Percentiles rank a stretch among this genome's conserved stretches.
Conservation (phyloP, 2,113 vertebrate species). For the Neopipo cinnamomea region DNA sequence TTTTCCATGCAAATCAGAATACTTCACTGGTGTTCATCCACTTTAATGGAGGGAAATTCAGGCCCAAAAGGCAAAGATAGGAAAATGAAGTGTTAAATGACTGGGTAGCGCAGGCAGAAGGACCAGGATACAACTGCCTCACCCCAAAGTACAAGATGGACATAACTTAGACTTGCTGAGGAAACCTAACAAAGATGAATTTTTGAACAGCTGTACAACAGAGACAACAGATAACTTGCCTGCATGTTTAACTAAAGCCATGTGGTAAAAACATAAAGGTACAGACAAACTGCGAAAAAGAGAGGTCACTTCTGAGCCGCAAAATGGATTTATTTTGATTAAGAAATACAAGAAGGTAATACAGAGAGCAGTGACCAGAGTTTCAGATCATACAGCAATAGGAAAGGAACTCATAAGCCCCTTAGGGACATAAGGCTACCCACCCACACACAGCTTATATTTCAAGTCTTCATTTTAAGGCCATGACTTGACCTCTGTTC, state of each 20-base stretch:
- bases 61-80: background rate
- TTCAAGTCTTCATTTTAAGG: constrained; percentile 70
- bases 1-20: background rate
- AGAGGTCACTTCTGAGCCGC: background rate
- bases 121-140: background rate
- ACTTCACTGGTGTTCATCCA: background rate
- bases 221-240: background rate
- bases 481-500: constrained; percentile 59
- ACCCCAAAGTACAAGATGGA: background rate
- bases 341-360: constrained; percentile 62
- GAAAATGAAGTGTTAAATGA: background rate
- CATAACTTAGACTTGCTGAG: background rate
- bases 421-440: constrained; percentile 57
- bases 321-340: constrained; percentile 57
- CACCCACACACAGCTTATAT: constrained; percentile 61
- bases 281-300: background rate
- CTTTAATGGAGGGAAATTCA: background rate
- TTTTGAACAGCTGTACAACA: background rate
- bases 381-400: constrained; percentile 52
- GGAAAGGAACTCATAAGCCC: constrained; percentile 59
- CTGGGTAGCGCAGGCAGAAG: background rate
- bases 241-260: background rate
- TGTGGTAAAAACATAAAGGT: background rate
- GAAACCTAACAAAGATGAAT: background rate
- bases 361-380: constrained; percentile 40